Evolutionary conservation across 2,888 invertebrate species (phyloP).

Genomic region (Drosophila sordidula): DNA sequence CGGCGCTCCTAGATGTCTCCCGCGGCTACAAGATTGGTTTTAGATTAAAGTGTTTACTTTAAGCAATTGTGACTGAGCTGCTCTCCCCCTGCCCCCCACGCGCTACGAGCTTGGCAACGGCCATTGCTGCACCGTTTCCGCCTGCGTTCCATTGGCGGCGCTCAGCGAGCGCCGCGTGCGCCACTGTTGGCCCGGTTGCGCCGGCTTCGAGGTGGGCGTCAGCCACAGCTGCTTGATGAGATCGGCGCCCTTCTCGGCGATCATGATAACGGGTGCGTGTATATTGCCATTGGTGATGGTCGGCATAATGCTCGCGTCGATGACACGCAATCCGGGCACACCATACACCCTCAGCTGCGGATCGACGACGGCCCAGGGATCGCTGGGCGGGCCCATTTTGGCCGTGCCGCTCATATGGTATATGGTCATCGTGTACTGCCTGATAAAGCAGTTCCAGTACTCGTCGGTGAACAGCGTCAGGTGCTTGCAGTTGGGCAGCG

Average conservation of each 20-base stretch:
- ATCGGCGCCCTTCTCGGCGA: conserved; percentile 94
- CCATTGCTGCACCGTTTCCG: conserved; percentile 51
- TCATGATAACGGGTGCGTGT: conserved; percentile 95
- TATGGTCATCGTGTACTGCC: conserved; percentile 95
- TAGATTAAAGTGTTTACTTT: conserved; percentile 2
- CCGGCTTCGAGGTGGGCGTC: conserved; percentile 54
- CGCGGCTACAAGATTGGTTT: conserved; percentile 6
- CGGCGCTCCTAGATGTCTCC: background rate
- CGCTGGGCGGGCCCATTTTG: conserved; percentile 92
- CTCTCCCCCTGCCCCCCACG: no score
- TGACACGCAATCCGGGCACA: conserved; percentile 91
- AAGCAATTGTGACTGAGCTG: conserved; percentile 13
- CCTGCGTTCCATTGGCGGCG: conserved; percentile 1
- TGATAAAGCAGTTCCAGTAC: conserved; percentile 93
- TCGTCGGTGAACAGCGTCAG: conserved; percentile 91
- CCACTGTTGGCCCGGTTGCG: conserved; percentile 29
- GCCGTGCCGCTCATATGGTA: conserved; percentile 94
- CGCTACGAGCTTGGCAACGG: conserved; percentile 67
- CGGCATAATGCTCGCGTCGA: conserved; percentile 96
- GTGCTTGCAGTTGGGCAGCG: conserved; percentile 93
- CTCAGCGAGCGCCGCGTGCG: conserved; percentile 40
- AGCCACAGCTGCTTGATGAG: conserved; percentile 91
- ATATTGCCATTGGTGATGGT: conserved; percentile 94
- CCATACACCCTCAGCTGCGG: conserved; percentile 91
- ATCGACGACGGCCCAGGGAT: conserved; percentile 93